Base-by-base conservation (phyloP, 53 echinoderm and acorn worm species). In the Actinopyga echinites region DNA sequence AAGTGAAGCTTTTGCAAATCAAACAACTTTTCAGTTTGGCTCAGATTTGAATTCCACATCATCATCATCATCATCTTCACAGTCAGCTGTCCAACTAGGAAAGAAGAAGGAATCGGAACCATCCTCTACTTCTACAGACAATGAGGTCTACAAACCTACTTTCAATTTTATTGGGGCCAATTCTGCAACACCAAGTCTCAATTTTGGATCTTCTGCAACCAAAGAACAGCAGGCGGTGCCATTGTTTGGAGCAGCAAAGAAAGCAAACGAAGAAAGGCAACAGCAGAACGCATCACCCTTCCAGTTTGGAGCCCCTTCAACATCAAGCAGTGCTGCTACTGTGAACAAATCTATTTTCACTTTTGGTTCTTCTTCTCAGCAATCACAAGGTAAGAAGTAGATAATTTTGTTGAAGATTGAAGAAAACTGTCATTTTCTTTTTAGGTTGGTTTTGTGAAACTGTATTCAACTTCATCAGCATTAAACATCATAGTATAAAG, bases 221-320 rank as follows among this genome's bases (percentile, higher is more conserved):
- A 69, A 25, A 22, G 38, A 40, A 8, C 8, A 40, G 22, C 69
- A 38, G 69, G 10, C 40, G 21, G 31, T 13, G 2, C 43, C 44
- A 13, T 22, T 26, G 42, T 69, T 69, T 69, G 69, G 69, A 23
- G 69, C 69, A n/a, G 25, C 42, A 9, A 69, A 44, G 15, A 30
- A 32, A 26, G 24, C 69, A 26, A n/a, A 8, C 21, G 6, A 20
- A 40, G 12, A 42, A 40, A 69, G 24, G 40, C 69, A 40, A 21
- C 69, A 44, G 36, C 40, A 40, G 24, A 69, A 69, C 21, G 23
- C 71, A 69, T 57, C 79, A 44, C 38, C 38, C 65, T 22, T 81
- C 52, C 31, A 69, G 69, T 91, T 91, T 83, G 91, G 91, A 68
- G 58, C 83, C 29, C 26, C 82, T 22, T n/a, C 87, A 30, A 43